Evolutionary conservation across 30 jellyfish, hydroid and myxozoan genomes (phyloP).

Genomic region (Aurelia aurita): DNA sequence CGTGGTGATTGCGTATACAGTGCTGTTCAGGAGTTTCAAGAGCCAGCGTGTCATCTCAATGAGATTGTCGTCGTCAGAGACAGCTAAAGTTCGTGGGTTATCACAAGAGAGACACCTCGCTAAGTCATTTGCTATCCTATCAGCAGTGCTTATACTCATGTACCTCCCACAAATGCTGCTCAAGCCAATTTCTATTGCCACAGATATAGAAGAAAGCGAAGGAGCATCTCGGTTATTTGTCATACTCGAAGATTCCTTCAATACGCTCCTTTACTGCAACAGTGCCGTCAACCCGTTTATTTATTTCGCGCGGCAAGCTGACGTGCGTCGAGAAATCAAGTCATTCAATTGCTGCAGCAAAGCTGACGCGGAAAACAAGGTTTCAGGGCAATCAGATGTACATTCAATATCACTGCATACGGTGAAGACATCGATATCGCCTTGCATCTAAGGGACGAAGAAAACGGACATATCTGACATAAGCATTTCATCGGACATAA

Average conservation of each 20-base stretch:
- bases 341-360: neutral
- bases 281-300: slow-evolving; percentile 48
- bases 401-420: no score
- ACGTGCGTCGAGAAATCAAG: slow-evolving; percentile 13
- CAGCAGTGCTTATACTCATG: slow-evolving; percentile 6
- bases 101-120: slow-evolving; percentile 28
- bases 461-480: no score
- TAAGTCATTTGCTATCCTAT: slow-evolving; percentile 16
- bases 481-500: no score
- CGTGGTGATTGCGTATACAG: slow-evolving; percentile 8
- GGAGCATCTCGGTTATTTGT: neutral
- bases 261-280: slow-evolving; percentile 29
- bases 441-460: no score
- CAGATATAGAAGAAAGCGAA: neutral
- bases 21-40: slow-evolving; percentile 28
- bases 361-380: neutral
- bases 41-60: neutral
- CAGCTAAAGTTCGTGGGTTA: neutral
- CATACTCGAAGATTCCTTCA: slow-evolving; percentile 33
- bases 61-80: slow-evolving; percentile 11
- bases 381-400: no score
- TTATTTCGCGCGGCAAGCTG: slow-evolving; percentile 24
- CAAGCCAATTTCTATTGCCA: slow-evolving; percentile 37
- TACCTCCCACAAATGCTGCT: slow-evolving; percentile 51
- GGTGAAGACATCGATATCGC: no score